A percentile compares a stretch with the other conserved stretches of the same genome.
phyloP scores from a whole-genome alignment of 2,797 vertebrate genomes.

The Takifugu ocellatus region DNA sequence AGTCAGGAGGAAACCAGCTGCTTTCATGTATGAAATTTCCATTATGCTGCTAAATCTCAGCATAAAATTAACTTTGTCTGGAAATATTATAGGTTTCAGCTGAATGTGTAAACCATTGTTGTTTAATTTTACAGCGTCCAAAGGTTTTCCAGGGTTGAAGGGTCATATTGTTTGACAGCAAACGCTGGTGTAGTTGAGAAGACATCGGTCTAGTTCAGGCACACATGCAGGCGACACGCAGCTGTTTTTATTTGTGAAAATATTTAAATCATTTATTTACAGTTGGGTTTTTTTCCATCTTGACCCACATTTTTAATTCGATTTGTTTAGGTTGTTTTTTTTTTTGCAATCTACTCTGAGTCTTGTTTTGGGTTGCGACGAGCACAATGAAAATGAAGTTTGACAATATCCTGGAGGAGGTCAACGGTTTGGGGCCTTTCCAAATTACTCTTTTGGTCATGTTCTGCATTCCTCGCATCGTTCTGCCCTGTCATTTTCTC shows the following conservation, averaged over 20 bases:
- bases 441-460: slow-evolving; percentile 71
- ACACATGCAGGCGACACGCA: neutral
- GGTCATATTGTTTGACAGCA: neutral
- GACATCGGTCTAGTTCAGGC: neutral
- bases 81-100: too few species aligned
- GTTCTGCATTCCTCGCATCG: slow-evolving; percentile 71
- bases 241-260: neutral
- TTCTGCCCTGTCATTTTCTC: slow-evolving; percentile 82
- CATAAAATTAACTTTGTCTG: too few species aligned
- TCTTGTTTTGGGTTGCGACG: neutral
- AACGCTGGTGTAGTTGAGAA: neutral
- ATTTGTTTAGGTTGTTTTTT: neutral
- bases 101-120: slow-evolving; percentile 4
- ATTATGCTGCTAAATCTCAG: too few species aligned
- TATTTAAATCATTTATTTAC: neutral
- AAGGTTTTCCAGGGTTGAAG: slow-evolving; percentile 33
- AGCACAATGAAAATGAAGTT: slow-evolving; percentile 75
- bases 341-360: too few species aligned
- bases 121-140: slow-evolving; percentile 1
- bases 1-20: too few species aligned
- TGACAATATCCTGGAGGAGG: slow-evolving; percentile 79
- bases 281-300: neutral
- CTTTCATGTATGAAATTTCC: too few species aligned
- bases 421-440: slow-evolving; percentile 81
- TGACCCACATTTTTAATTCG: neutral